Evolutionary conservation across 2,797 vertebrate genomes (phyloP), one percentile per base, ranked within the genome.

Genomic region (Cottoperca gobio): DNA sequence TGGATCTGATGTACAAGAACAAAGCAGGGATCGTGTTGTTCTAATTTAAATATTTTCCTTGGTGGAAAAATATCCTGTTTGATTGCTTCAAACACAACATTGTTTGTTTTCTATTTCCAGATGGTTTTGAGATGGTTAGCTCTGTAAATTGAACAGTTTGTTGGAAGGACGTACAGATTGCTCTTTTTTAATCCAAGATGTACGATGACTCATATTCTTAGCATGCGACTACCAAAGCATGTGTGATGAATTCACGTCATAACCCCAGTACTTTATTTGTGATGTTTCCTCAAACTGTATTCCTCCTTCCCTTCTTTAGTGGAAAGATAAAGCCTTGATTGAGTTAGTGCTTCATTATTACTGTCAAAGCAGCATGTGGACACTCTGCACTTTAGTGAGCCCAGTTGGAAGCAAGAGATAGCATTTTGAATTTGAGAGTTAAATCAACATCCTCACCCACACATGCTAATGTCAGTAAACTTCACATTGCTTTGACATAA

Each of bases 281-380:
- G 14, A 58, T 70, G 28, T 54, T 63, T 33, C 50, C 24, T 28
- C 43, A 4, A 57, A 21, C 28, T 31, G 62, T 52, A 43, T 55
- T 60, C 70, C 33, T 35, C n/a, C 14, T 61, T 35, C 33, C 1
- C 12, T 28, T 58, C 24, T 42, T 45, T 5, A 39, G 24, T 42
- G 35, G 66, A 63, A 60, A 69, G 39, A 68, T 49, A 78, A 79
- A 26, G 55, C 49, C 14, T 60, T 79, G 59, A 78, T 64, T 62
- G 59, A 74, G 59, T 80, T 61, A 54, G 50, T 21, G 6, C 68
- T 66, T 46, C 55, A 24, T 77, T 69, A 61, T 55, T 33, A 33
- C 43, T 23, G 35, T 71, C 58, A 62, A 57, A 73, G 70, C 69
- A 28, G 33, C 33, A 45, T 3, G 35, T 67, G 52, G 19, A 65